Evolutionary conservation across 2,888 invertebrate species (phyloP).

Genomic region (Ditylenchus weischeri): DNA sequence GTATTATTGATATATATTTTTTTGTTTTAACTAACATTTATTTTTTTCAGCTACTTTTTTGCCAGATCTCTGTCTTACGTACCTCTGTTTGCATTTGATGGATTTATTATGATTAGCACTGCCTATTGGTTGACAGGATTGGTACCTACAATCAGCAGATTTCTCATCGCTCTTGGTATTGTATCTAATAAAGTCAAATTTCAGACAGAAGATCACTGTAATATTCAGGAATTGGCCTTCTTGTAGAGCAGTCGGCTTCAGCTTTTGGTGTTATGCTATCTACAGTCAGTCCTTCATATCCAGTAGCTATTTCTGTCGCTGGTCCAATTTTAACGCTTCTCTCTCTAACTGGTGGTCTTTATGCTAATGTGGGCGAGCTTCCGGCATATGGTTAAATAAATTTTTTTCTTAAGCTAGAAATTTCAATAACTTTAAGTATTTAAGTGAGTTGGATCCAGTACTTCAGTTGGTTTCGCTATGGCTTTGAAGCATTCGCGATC

Average conservation of each 20-base stretch:
- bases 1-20: conserved; percentile 28
- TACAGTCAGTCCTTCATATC: conserved; percentile 50
- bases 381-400: conserved; percentile 54
- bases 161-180: conserved; percentile 30
- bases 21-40: no score
- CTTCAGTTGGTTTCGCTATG: conserved; percentile 45
- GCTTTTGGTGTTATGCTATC: conserved; percentile 50
- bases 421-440: conserved; percentile 65
- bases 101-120: conserved; percentile 76
- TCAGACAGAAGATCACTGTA: background rate
- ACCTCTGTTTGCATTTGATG: conserved; percentile 79
- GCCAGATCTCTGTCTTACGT: conserved; percentile 53
- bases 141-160: conserved; percentile 27
- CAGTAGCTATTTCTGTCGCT: conserved; percentile 47
- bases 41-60: conserved; percentile 36
- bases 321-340: conserved; percentile 56
- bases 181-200: background rate
- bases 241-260: conserved; percentile 36
- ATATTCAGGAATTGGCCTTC: conserved; percentile 36
- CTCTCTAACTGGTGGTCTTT: conserved; percentile 56
- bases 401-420: background rate
- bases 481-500: conserved; percentile 60
- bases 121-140: conserved; percentile 84
- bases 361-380: conserved; percentile 55
- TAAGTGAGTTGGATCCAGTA: no score